phyloP scores from a whole-genome alignment of 2,113 vertebrate genomes.

The Hippocampus abdominalis region DNA sequence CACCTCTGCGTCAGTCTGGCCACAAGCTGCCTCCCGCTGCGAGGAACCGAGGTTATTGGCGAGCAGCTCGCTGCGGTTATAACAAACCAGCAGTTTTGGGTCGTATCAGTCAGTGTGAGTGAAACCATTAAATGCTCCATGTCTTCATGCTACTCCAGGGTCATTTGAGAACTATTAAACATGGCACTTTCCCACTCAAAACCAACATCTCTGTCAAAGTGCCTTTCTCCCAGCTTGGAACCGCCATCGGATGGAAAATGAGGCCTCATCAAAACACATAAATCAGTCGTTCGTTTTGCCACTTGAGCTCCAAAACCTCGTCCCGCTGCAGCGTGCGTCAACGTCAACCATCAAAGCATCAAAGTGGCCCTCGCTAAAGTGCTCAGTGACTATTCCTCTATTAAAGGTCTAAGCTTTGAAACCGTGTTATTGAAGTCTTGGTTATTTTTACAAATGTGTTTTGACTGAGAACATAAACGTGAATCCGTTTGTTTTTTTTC shows the following conservation, averaged over 20 bases:
- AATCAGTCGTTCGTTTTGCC: constrained; percentile 44
- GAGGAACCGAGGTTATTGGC: constrained; percentile 43
- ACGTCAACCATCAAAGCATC: constrained; percentile 8
- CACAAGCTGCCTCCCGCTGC: constrained; percentile 28
- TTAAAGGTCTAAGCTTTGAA: constrained; percentile 20
- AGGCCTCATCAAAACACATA: constrained; percentile 44
- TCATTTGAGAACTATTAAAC: constrained; percentile 34
- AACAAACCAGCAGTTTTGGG: constrained; percentile 39
- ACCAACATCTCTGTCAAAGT: constrained; percentile 41
- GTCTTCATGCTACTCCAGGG: constrained; percentile 32
- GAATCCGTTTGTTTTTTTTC: no score
- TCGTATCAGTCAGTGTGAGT: constrained; percentile 39
- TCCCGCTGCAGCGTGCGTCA: constrained; percentile 24
- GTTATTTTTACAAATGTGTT: neutral
- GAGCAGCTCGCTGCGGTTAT: constrained; percentile 35
- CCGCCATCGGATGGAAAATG: constrained; percentile 44
- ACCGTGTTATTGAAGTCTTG: constrained; percentile 25
- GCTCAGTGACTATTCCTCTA: constrained; percentile 7
- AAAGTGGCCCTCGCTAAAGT: neutral
- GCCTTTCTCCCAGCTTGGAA: constrained; percentile 23
- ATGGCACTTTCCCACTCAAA: constrained; percentile 40
- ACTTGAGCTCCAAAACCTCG: constrained; percentile 16
- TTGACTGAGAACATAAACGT: neutral
- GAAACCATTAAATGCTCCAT: constrained; percentile 43
- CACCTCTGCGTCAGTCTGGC: constrained; percentile 1